Base-by-base conservation (phyloP, 1,140 invertebrate genomes). In the Adelges cooleyi region DNA sequence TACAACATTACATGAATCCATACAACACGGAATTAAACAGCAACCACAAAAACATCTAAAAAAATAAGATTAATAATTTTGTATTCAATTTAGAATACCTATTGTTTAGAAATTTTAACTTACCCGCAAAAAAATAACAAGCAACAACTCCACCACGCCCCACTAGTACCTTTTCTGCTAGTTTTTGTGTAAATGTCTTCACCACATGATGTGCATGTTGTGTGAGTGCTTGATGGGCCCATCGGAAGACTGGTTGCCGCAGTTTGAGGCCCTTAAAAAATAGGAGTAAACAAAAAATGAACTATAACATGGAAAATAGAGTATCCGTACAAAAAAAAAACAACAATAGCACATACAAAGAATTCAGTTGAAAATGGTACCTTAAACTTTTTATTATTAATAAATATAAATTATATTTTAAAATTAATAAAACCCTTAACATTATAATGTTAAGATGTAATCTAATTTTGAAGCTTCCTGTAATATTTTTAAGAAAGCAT, bases 11-110 rank as follows among this genome's bases (percentile, higher is more conserved):
- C 89, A 92, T 69, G 86, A 85, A 66, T 90, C 85, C 68, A 92
- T 88, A 72, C 89, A 92, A 74, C 87, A 92, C 13, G 90, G 89
- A 72, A 92, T 91, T 36, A 93, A 76, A 72, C 90, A 92, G 73
- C 90, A 93, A 13, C 89, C 84, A n/a, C 79, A 75, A 73, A 79
- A 80, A 72, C 83, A 85, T 71, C 87, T 89, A 74, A 81, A 78
- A 66, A 54, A 6, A 40, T 1, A 23, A 22, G n/a, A 15, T 23
- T 23, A 49, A 49, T 49, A 23, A 20, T 25, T 22, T 5, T 23
- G 11, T 23, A 23, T 11, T 15, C 6, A 15, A 10, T 23, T 23
- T 15, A 15, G n/a, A 23, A 49, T 11, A 49, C 22, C 15, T 29
- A 9, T 0, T 1, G 5, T 15, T 22, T 54, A 9, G 11, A 22